Conservation (phyloP, 2,888 invertebrate genomes). For the Archips crataeganus region DNA sequence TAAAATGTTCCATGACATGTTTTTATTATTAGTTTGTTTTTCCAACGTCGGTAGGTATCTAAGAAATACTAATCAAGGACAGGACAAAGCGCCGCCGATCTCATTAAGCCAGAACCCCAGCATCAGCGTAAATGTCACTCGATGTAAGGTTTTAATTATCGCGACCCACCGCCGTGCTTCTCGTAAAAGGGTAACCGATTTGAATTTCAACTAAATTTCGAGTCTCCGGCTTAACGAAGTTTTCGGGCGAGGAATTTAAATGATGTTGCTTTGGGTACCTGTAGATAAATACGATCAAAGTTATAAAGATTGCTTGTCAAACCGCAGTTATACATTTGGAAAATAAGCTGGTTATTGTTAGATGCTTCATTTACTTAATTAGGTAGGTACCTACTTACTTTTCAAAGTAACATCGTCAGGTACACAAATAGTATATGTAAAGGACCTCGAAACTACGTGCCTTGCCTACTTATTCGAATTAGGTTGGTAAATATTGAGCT, state of each 20-base stretch:
- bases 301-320: conserved; percentile 6
- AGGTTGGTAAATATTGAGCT: neutral
- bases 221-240: conserved; percentile 36
- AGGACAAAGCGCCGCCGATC: conserved; percentile 35
- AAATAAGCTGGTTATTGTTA: neutral
- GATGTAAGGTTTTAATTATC: conserved; percentile 42
- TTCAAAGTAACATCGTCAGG: too few species aligned
- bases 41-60: neutral
- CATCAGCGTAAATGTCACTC: conserved; percentile 41
- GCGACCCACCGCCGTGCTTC: conserved; percentile 39
- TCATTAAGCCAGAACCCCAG: conserved; percentile 31
- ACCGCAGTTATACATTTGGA: neutral
- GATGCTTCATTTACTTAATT: neutral
- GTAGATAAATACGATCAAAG: conserved; percentile 5
- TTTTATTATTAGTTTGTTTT: neutral
- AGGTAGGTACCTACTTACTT: neutral
- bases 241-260: conserved; percentile 34
- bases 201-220: conserved; percentile 40
- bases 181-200: conserved; percentile 41
- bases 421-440: too few species aligned
- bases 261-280: conserved; percentile 27
- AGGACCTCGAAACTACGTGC: too few species aligned
- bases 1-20: too few species aligned
- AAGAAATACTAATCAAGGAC: conserved; percentile 11
- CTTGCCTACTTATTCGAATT: neutral